Evolutionary conservation across 64 coral and sea anemone genomes (phyloP).

Genomic region (Dendronephthya gigantea): DNA sequence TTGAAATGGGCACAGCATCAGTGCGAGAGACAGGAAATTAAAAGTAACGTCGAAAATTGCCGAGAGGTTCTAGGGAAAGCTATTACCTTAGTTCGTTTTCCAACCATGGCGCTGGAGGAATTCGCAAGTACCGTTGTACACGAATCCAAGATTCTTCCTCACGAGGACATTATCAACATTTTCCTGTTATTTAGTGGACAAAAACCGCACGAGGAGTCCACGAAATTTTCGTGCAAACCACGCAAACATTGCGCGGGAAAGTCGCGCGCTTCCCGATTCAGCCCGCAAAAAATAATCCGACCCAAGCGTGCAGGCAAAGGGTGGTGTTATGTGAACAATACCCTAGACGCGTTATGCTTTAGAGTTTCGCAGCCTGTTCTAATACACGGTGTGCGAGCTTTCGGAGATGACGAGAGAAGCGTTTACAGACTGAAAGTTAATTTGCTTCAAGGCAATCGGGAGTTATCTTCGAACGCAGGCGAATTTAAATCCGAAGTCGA

Average conservation of each 20-base stretch:
- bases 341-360: not conserved
- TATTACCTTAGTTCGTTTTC: not conserved
- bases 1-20: not conserved
- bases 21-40: not conserved
- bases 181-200: slow-evolving; percentile 12
- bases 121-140: not conserved
- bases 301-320: slow-evolving; percentile 1
- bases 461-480: not conserved
- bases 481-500: not conserved
- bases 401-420: not conserved
- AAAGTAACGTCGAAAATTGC: not conserved
- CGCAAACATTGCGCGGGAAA: not conserved
- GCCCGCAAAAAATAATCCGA: not conserved
- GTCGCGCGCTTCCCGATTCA: not conserved
- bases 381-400: not conserved
- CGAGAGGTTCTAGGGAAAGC: not conserved
- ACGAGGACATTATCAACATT: not conserved
- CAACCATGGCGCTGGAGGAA: not conserved
- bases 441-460: not conserved
- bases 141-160: not conserved
- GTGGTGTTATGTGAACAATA: slow-evolving; percentile 4
- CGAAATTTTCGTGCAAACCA: not conserved
- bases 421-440: not conserved
- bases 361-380: not conserved
- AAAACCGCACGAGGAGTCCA: not conserved